Conservation (phyloP, 2,888 invertebrate species). For the Trisateles emortualis region DNA sequence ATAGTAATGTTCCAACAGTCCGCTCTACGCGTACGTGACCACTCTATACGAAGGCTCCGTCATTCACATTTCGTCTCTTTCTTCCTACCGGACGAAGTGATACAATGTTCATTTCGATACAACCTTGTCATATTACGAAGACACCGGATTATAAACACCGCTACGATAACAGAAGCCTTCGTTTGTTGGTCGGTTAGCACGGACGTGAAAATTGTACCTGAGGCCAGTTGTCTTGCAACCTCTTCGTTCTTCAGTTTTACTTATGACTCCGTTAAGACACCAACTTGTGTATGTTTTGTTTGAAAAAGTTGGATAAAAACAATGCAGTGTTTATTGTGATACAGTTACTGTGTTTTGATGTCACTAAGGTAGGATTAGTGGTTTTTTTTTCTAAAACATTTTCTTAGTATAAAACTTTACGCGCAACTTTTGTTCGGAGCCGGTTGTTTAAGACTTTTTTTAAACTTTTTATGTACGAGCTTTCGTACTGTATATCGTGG, state of each 20-base stretch:
- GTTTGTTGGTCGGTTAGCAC: constrained; percentile 59
- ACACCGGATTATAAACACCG: constrained; percentile 18
- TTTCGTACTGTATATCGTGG: constrained; percentile 55
- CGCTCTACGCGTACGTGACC: constrained; percentile 30
- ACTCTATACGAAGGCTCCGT: constrained; percentile 62
- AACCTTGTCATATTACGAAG: constrained; percentile 44
- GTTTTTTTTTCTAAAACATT: constrained; percentile 26
- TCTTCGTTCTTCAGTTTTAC: constrained; percentile 69
- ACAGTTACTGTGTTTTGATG: constrained; percentile 65
- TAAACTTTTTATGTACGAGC: constrained; percentile 53
- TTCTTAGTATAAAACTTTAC: constrained; percentile 22
- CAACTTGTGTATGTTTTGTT: constrained; percentile 33
- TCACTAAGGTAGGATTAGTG: constrained; percentile 59
- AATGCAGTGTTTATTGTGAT: constrained; percentile 73
- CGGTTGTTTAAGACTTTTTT: constrained; percentile 50
- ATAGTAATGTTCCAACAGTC: constrained; percentile 3
- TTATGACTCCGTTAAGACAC: constrained; percentile 61
- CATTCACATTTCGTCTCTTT: constrained; percentile 74
- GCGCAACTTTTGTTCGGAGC: constrained; percentile 41
- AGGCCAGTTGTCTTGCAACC: constrained; percentile 64
- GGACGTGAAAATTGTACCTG: constrained; percentile 79
- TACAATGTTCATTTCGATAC: constrained; percentile 67
- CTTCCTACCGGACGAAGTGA: constrained; percentile 63
- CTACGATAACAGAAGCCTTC: constrained; percentile 43
- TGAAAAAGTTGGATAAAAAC: constrained; percentile 53